phyloP scores from a whole-genome alignment of 64 coral and sea anemone genomes.

The Acropora tenuis region DNA sequence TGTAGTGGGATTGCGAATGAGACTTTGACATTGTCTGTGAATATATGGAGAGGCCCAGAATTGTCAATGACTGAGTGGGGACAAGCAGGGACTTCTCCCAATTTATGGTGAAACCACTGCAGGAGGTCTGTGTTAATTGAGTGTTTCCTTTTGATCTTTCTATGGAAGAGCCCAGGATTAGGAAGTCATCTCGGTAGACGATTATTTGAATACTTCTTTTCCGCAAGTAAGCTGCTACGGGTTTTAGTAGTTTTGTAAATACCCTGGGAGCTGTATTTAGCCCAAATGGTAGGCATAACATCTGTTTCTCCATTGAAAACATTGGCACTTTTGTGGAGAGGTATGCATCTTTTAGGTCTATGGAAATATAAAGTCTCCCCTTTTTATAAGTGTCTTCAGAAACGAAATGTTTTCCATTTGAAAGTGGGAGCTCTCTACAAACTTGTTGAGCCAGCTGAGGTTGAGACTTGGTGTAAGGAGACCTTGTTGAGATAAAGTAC shows the following conservation, averaged over 20 bases:
- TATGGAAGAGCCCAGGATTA: neutral
- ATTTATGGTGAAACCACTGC: too few species aligned
- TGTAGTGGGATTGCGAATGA: too few species aligned
- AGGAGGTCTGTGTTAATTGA: neutral
- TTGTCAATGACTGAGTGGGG: neutral
- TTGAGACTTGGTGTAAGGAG: constrained; percentile 30
- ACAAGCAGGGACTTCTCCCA: too few species aligned
- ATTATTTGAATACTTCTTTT: constrained; percentile 6
- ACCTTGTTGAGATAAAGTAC: neutral
- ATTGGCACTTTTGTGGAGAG: constrained; percentile 36
- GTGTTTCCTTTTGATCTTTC: constrained; percentile 3
- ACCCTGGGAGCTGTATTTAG: too few species aligned
- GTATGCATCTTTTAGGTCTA: constrained; percentile 61
- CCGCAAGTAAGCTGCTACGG: too few species aligned
- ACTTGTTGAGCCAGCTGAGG: constrained; percentile 59
- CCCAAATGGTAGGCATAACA: too few species aligned
- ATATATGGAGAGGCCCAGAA: constrained; percentile 44
- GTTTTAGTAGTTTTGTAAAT: too few species aligned
- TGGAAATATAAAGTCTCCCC: constrained; percentile 24
- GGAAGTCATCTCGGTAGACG: constrained; percentile 32
- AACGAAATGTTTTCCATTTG: constrained; percentile 54
- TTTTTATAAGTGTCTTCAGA: constrained; percentile 23
- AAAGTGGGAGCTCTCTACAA: constrained; percentile 54
- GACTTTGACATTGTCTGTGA: constrained; percentile 7
- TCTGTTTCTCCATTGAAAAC: constrained; percentile 47